A percentile compares a stretch with the other conserved stretches of the same genome.
Conservation (phyloP, 2,113 vertebrate species). For the Periophthalmodon schlosseri region DNA sequence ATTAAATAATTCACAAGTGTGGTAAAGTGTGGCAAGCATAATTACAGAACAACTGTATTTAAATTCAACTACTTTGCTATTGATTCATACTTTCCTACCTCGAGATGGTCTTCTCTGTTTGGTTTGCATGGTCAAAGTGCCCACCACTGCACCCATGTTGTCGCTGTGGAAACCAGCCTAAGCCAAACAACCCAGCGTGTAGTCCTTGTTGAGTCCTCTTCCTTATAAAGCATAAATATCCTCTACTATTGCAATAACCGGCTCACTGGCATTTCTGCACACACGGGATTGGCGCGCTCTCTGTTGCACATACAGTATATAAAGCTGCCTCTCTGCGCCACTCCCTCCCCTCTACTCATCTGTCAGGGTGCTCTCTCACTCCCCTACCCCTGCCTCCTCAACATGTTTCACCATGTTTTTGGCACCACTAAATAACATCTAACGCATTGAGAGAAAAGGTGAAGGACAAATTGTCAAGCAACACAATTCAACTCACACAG, state of each 20-base stretch:
- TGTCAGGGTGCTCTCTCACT: slow-evolving; percentile 53
- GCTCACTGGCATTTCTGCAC: slow-evolving; percentile 23
- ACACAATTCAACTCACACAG: neutral
- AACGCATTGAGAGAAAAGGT: slow-evolving; percentile 21
- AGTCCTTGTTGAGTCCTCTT: slow-evolving; percentile 29
- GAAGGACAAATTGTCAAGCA: slow-evolving; percentile 6
- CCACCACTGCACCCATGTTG: slow-evolving; percentile 97
- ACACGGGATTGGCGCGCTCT: slow-evolving; percentile 26
- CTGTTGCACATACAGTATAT: slow-evolving; percentile 8
- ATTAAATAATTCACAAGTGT: slow-evolving; percentile 10
- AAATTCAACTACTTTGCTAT: neutral
- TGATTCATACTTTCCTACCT: slow-evolving; percentile 78
- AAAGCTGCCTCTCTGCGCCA: slow-evolving; percentile 61
- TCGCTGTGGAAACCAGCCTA: slow-evolving; percentile 70
- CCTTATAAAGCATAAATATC: neutral
- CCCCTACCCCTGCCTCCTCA: slow-evolving; percentile 50
- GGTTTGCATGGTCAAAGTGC: slow-evolving; percentile 96
- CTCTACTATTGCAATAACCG: slow-evolving; percentile 16
- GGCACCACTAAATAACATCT: slow-evolving; percentile 19
- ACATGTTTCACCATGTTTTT: slow-evolving; percentile 54
- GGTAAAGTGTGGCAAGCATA: neutral
- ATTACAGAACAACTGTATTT: neutral
- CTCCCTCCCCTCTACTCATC: slow-evolving; percentile 65
- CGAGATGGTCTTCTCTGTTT: slow-evolving; percentile 94
- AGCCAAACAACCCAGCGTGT: slow-evolving; percentile 59